These are phyloP conservation scores for Ephialtes manifestator DNA, from an alignment of 2,888 invertebrate genomes.

Conservation along the genomic window DNA sequence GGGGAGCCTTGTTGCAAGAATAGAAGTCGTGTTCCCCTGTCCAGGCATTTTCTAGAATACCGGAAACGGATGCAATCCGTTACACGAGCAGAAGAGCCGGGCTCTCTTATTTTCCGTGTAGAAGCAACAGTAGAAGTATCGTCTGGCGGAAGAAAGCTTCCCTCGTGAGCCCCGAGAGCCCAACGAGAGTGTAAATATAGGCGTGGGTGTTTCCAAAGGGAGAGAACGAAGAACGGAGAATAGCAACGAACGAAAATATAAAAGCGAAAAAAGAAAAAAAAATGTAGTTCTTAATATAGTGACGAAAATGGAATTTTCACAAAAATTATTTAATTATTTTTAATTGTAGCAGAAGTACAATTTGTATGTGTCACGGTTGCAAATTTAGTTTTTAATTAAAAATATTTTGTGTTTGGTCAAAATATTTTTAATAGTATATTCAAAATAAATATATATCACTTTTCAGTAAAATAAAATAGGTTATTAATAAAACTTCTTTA, in stretches of 20 bases:
- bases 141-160: constrained; percentile 21
- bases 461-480: no score
- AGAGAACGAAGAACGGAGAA: constrained; percentile 23
- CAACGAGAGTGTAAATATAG: constrained; percentile 71
- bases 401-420: no score
- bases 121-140: constrained; percentile 6
- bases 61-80: constrained; percentile 76
- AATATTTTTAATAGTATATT: no score
- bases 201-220: constrained; percentile 49
- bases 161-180: constrained; percentile 10
- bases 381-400: not conserved
- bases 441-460: no score
- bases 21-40: constrained; percentile 22
- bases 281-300: constrained; percentile 51
- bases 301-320: not conserved
- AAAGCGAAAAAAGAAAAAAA: constrained; percentile 49
- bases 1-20: not conserved
- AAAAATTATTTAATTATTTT: not conserved
- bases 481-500: no score
- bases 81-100: constrained; percentile 62
- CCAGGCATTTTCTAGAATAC: constrained; percentile 64
- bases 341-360: no score
- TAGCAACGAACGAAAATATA: constrained; percentile 15
- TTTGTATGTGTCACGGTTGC: not conserved
- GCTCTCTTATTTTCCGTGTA: constrained; percentile 4